phyloP scores from a whole-genome alignment of 2,797 vertebrate species.

The Malurus leucopterus region DNA sequence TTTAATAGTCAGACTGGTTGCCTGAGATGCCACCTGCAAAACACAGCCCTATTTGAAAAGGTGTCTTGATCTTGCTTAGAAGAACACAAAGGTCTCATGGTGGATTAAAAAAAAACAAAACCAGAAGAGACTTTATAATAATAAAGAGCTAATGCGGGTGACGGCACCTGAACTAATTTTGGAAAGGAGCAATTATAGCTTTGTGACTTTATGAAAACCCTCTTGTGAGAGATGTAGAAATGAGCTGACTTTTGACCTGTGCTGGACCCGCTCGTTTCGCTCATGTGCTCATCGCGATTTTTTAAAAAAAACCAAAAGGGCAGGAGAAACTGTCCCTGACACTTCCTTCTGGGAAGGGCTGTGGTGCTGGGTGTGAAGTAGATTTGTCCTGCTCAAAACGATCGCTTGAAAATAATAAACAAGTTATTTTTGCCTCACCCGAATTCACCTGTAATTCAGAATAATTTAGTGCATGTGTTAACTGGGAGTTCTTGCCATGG shows the following conservation, averaged over 20 bases:
- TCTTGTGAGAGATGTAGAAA: neutral
- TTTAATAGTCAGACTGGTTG: neutral
- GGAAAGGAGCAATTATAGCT: neutral
- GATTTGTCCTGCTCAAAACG: neutral
- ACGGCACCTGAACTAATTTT: neutral
- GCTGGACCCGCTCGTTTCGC: neutral
- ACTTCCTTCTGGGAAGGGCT: neutral
- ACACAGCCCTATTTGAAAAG: neutral
- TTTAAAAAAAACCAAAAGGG: neutral
- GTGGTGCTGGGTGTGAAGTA: neutral
- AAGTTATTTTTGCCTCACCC: neutral
- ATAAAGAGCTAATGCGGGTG: neutral
- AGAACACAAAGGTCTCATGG: neutral
- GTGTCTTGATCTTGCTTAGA: neutral
- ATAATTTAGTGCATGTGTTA: neutral
- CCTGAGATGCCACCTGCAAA: neutral
- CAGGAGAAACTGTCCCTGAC: neutral
- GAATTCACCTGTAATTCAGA: neutral
- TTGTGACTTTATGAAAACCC: neutral
- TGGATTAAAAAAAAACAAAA: neutral
- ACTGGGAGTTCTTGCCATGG: neutral
- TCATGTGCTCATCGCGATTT: neutral
- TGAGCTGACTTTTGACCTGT: neutral
- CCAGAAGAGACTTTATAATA: neutral
- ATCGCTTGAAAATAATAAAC: slow-evolving; percentile 13